Base-by-base conservation (phyloP, 2,113 vertebrate species). In the Chionis minor region DNA sequence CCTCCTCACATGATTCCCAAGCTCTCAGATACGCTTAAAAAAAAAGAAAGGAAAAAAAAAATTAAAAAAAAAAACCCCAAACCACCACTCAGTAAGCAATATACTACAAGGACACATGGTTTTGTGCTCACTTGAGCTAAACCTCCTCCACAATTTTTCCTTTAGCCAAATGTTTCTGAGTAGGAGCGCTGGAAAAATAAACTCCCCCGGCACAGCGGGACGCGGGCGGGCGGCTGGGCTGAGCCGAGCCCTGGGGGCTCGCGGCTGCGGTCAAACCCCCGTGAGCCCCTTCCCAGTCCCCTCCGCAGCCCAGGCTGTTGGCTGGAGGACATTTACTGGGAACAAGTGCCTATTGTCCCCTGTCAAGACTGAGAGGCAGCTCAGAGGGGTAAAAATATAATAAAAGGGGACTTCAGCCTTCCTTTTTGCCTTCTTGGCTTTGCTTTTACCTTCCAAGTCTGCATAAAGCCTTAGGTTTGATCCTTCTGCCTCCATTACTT, bases 81-180 rank as follows among this genome's bases (percentile, higher is more conserved):
- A 78, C 33, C 70, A 89, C 69, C 52, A 47, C 88, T 86, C 75
- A 54, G 80, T 63, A 70, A 85, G 66, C 62, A 58, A 54, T 12
- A 85, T 20, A 80, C 92, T 94, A 49, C 52, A 28, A 5, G 63
- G 91, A 97, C 94, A 95, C 93, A 94, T 96, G 96, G 92, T 97
- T 97, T 97, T 97, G 84, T 91, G 92, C 74, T 96, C 85, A 85
- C 69, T 97, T 88, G 79, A 96, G 85, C 66, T 94, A 93, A 91
- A 65, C 91, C 92, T 97, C 96, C 90, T 96, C 96, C 96, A 97
- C 79, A 96, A 88, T 72, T 73, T 95, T 74, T 72, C 83, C 91
- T 97, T 92, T 77, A 26, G 92, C 96, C 95, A 97, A 96, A 49
- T 78, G 94, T 96, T 97, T 97, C 96, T 97, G 97, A 94, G 96